Percentiles rank a stretch among this genome's conserved stretches.
Conservation (phyloP, 2,888 invertebrate genomes). For the Criorhina ranunculi region DNA sequence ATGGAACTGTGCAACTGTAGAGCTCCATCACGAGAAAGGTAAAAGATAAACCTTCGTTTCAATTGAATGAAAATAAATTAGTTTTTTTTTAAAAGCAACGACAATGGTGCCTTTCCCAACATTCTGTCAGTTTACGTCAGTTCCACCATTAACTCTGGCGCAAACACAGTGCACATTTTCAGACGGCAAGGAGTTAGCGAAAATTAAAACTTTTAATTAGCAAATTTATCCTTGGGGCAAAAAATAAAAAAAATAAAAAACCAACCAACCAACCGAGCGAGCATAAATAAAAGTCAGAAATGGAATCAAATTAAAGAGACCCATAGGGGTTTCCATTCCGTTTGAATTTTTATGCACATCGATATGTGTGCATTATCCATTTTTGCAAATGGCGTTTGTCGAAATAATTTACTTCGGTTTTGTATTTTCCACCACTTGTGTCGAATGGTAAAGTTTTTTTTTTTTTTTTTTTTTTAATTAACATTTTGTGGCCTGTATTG, state of each 20-base stretch:
- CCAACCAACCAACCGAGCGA: slow-evolving; percentile 4
- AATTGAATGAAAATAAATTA: slow-evolving; percentile 54
- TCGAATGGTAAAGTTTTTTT: neutral
- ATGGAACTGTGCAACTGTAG: neutral
- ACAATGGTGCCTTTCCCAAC: slow-evolving; percentile 21
- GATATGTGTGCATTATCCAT: slow-evolving; percentile 2
- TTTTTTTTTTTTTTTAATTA: slow-evolving; percentile 7
- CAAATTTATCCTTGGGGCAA: slow-evolving; percentile 51
- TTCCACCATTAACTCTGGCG: neutral
- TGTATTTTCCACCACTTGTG: neutral
- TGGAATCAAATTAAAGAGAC: slow-evolving; percentile 49
- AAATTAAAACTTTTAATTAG: slow-evolving; percentile 73
- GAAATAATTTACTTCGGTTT: slow-evolving; percentile 29
- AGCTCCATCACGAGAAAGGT: slow-evolving; percentile 4
- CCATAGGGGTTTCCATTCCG: slow-evolving; percentile 38
- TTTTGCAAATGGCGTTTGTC: slow-evolving; percentile 19
- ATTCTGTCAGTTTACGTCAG: neutral
- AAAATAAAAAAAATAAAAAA: slow-evolving; percentile 8
- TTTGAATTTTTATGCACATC: slow-evolving; percentile 23
- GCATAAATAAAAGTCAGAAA: slow-evolving; percentile 45
- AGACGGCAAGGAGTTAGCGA: slow-evolving; percentile 15
- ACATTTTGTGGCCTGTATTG: neutral
- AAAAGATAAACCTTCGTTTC: slow-evolving; percentile 25
- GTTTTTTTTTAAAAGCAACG: slow-evolving; percentile 34
- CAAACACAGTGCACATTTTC: neutral